These are phyloP conservation scores for Leptonema lineaticorne DNA, from an alignment of 1,140 invertebrate species.

Conservation along the genomic window DNA sequence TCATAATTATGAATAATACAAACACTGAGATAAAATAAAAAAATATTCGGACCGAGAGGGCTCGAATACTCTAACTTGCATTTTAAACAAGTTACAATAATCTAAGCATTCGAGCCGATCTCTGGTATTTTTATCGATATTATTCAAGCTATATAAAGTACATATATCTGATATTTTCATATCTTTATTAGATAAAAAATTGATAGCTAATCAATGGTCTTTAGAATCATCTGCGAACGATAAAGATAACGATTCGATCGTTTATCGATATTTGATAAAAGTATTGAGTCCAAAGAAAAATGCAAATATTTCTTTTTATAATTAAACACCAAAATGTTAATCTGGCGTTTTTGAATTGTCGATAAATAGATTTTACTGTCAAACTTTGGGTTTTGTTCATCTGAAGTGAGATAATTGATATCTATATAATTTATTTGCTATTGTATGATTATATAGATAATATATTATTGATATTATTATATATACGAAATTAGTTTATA, in stretches of 20 bases:
- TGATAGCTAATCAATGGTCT: background rate
- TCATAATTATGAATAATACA: conserved; percentile 7
- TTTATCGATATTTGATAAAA: conserved; percentile 11
- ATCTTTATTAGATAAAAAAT: conserved; percentile 3
- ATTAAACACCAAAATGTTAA: no score
- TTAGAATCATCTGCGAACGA: background rate
- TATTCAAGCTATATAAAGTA: no score
- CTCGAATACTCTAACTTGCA: conserved; percentile 32
- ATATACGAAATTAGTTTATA: no score
- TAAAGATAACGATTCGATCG: conserved; percentile 2
- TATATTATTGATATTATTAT: no score
- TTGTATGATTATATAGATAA: no score
- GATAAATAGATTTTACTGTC: no score
- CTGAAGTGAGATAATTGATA: no score
- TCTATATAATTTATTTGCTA: no score
- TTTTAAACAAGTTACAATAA: background rate
- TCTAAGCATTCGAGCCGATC: conserved; percentile 29
- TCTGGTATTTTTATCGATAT: conserved; percentile 15
- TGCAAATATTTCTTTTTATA: background rate
- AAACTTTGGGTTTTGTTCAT: no score
- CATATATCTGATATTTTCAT: background rate
- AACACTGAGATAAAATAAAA: conserved; percentile 8
- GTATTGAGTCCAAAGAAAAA: no score
- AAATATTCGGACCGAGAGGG: conserved; percentile 20
- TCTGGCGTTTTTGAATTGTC: no score